Conservation (phyloP, 2,113 vertebrate species). For the Chlorodrepanis virens region DNA sequence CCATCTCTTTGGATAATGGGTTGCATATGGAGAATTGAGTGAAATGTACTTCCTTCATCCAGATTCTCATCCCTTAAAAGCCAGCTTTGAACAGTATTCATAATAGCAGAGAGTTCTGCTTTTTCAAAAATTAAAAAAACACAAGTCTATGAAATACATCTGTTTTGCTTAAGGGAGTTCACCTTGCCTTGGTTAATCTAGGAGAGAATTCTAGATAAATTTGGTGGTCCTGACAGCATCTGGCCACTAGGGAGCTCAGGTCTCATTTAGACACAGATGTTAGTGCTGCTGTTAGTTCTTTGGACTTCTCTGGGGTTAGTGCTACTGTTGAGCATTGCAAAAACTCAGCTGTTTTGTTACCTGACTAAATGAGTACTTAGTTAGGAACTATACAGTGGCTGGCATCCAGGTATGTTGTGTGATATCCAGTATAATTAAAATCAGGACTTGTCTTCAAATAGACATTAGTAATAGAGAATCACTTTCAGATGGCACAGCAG, state of each 20-base stretch:
- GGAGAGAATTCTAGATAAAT: background rate
- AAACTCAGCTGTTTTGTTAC: background rate
- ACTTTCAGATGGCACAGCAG: background rate
- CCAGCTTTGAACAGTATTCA: background rate
- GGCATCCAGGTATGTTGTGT: background rate
- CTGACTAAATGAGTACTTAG: background rate
- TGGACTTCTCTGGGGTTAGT: background rate
- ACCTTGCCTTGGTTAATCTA: background rate
- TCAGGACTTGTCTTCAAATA: background rate
- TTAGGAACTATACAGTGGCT: background rate
- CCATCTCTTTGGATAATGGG: background rate
- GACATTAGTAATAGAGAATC: background rate
- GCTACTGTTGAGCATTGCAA: background rate
- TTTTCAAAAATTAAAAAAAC: background rate
- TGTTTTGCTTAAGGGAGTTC: background rate
- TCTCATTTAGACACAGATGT: background rate
- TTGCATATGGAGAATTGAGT: background rate
- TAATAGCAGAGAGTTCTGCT: background rate
- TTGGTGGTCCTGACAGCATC: background rate
- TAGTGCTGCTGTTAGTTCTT: background rate
- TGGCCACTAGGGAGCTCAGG: background rate
- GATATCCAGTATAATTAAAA: background rate
- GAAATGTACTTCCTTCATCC: background rate
- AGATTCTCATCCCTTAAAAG: background rate
- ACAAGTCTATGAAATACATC: background rate